These are phyloP conservation scores for Leptopilina drosophilae DNA, from an alignment of 2,888 invertebrate genomes.

Conservation along the genomic window DNA sequence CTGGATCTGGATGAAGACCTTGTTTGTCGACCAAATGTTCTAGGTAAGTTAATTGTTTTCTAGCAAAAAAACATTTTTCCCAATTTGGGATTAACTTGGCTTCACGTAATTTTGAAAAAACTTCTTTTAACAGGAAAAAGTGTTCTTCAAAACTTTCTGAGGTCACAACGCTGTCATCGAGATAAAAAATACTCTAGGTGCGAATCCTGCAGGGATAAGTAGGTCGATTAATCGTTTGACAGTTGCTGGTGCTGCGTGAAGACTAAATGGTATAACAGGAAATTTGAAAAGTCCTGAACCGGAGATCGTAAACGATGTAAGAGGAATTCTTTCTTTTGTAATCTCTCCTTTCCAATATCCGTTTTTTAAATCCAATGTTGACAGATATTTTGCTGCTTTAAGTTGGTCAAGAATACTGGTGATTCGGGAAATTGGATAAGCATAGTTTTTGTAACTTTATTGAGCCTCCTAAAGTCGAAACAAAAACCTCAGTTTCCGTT, in stretches of 20 bases:
- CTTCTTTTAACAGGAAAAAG: background rate
- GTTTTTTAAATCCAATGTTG: conserved; percentile 54
- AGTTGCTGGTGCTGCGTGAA: conserved; percentile 52
- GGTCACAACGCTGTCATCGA: conserved; percentile 51
- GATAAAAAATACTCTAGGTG: conserved; percentile 48
- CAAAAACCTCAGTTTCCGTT: conserved; percentile 43
- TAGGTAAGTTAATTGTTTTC: too few species aligned
- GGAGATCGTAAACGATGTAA: conserved; percentile 59
- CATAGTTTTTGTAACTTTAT: too few species aligned
- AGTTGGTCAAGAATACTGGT: too few species aligned
- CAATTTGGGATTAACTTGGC: too few species aligned
- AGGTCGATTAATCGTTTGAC: conserved; percentile 56
- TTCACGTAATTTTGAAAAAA: too few species aligned
- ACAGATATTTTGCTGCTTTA: too few species aligned
- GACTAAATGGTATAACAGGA: conserved; percentile 46
- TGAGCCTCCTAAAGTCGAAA: too few species aligned
- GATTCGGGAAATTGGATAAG: too few species aligned
- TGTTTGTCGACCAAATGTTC: too few species aligned
- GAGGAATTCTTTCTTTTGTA: conserved; percentile 38
- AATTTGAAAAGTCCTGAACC: conserved; percentile 58
- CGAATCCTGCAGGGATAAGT: conserved; percentile 54
- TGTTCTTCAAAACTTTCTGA: conserved; percentile 46
- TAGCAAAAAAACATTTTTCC: too few species aligned
- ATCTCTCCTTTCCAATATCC: conserved; percentile 57
- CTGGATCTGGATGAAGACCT: too few species aligned